Evolutionary conservation across 2,797 vertebrate genomes (phyloP).

Genomic region (Ctenopoma kingsleyae): DNA sequence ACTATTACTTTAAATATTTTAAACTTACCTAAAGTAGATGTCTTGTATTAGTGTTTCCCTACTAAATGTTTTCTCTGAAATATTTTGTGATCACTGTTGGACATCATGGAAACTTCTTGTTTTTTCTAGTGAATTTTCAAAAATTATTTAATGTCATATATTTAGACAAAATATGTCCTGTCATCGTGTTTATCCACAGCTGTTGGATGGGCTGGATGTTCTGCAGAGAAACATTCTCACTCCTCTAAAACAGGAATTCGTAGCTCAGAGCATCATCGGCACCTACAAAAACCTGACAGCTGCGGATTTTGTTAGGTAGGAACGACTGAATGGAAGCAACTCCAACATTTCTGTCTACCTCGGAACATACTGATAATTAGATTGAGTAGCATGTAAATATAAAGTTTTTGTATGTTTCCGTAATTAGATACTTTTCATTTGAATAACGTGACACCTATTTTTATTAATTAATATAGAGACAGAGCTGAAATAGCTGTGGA

Average conservation of each 20-base stretch:
- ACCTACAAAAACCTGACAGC: conserved; percentile 80
- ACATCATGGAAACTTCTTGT: not conserved
- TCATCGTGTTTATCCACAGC: conserved; percentile 59
- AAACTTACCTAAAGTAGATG: no score
- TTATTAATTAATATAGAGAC: no score
- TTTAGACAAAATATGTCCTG: not conserved
- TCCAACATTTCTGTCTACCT: no score
- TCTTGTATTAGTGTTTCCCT: no score
- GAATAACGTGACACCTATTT: no score
- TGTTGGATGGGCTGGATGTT: conserved; percentile 81
- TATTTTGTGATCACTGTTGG: not conserved
- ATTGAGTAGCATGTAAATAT: no score
- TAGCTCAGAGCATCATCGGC: conserved; percentile 76
- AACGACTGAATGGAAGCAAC: not conserved
- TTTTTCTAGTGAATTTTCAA: not conserved
- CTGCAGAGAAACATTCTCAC: conserved; percentile 77
- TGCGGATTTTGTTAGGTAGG: conserved; percentile 80
- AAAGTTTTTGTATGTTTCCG: not conserved
- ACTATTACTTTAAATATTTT: no score
- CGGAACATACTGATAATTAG: no score
- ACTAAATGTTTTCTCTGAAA: no score
- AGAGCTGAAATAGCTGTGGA: no score
- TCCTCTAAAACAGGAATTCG: conserved; percentile 78
- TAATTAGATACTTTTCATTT: no score
- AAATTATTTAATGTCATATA: not conserved